Base-by-base conservation (phyloP, 1,140 invertebrate species). In the Cylas formicarius region DNA sequence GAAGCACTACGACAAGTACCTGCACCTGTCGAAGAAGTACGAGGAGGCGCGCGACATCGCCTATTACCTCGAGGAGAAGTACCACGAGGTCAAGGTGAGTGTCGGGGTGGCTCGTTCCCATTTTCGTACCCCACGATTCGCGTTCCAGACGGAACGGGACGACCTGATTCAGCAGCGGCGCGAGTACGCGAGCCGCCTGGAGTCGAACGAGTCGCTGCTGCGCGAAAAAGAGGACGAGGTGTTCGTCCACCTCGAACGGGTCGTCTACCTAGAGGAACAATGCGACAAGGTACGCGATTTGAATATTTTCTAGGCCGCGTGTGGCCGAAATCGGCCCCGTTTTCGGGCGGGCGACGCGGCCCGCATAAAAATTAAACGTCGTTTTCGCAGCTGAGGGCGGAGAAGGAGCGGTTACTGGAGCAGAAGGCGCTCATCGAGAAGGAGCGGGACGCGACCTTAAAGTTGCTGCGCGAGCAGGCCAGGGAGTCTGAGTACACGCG, bases 61-160 rank as follows among this genome's bases (percentile, higher is more conserved):
- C 4, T 79, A 79, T 44, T 78, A 78, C 55, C 58, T 79, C 46
- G 77, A 79, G 51, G 77, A 79, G 50, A 77, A 77, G 65, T 79
- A 79, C 63, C 75, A 78, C 47, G 77, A 79, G 65, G 71, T 79
- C 31, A 78, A 79, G 73, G 77, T 78, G 64, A 61, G 31, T 22
- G 24, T 5, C 6, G 16, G 16, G 14, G 14, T 11, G 16, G 10
- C n/a, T n/a, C n/a, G n/a, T n/a, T n/a, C n/a, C n/a, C n/a, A n/a
- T n/a, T n/a, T n/a, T 17, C 14, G n/a, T 33, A 17, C n/a, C 26
- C n/a, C 14, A n/a, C 26, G 14, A 27, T 27, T 27, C 14, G 26
- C 14, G 23, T 49, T 55, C 43, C 56, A 79, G 76, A 73, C 69
- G 26, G 75, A 80, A 57, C 61, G 72, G 22, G 76, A 80, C 45